Percentiles rank a stretch among this genome's conserved stretches.
phyloP scores from a whole-genome alignment of 2,113 vertebrate species.

The Micronycteris hirsuta region DNA sequence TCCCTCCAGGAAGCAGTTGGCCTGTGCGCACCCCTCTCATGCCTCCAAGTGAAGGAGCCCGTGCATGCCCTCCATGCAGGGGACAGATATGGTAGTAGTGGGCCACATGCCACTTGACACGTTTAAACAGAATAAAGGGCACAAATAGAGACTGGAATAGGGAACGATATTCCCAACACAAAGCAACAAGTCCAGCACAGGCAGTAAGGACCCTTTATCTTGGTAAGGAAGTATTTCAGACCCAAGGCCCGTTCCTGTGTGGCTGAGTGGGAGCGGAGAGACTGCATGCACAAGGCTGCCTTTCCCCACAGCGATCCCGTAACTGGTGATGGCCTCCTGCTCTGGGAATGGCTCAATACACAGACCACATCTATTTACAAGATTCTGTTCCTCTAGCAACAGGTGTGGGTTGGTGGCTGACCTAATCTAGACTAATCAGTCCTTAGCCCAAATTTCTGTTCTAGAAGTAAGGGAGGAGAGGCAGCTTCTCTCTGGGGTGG shows the following conservation, averaged over 20 bases:
- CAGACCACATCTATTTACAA: neutral
- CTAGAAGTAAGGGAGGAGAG: neutral
- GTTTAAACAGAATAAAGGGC: neutral
- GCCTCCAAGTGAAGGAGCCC: neutral
- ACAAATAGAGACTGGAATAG: neutral
- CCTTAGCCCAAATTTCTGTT: neutral
- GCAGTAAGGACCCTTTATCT: neutral
- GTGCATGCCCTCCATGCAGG: neutral
- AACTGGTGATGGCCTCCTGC: neutral
- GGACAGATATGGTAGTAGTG: neutral
- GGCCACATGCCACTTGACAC: neutral
- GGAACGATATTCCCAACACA: neutral
- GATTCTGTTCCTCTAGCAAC: neutral
- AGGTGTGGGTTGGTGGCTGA: neutral
- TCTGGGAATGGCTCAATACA: neutral
- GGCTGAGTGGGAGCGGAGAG: neutral
- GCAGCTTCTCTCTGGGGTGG: neutral
- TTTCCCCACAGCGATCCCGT: neutral
- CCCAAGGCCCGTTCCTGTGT: neutral
- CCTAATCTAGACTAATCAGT: neutral
- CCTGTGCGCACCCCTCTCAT: rapidly evolving
- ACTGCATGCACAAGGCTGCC: neutral
- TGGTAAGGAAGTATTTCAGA: neutral
- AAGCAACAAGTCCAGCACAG: neutral
- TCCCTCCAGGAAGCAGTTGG: neutral